Evolutionary conservation across 2,888 invertebrate genomes (phyloP).

Genomic region (Prostheceraeus crozeri): DNA sequence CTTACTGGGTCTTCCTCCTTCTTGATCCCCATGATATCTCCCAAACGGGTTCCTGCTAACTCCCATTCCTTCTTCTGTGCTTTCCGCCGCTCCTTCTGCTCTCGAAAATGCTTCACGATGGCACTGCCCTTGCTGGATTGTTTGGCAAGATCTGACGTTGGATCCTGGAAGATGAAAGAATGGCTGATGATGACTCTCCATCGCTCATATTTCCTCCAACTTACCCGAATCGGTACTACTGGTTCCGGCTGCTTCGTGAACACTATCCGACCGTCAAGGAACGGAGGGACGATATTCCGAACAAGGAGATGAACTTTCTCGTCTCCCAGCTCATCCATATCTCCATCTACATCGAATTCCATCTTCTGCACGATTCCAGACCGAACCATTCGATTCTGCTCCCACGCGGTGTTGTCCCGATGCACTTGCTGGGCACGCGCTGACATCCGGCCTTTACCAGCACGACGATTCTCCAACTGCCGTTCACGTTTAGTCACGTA

Average conservation of each 20-base stretch:
- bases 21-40: conserved; percentile 88
- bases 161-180: conserved; percentile 63
- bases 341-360: conserved; percentile 66
- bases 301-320: conserved; percentile 89
- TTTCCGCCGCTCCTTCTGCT: conserved; percentile 88
- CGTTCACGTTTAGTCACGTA: conserved; percentile 87
- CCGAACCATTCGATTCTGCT: conserved; percentile 90
- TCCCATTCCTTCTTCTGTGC: conserved; percentile 99
- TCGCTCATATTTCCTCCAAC: background rate
- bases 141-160: conserved; percentile 93
- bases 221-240: conserved; percentile 77
- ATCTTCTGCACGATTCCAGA: conserved; percentile 77
- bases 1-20: conserved; percentile 64
- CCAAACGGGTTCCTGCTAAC: conserved; percentile 84
- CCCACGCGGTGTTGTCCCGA: conserved; percentile 90
- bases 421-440: conserved; percentile 90
- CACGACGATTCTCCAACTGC: conserved; percentile 73
- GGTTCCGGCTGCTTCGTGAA: conserved; percentile 98
- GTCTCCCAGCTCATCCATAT: conserved; percentile 80
- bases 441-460: conserved; percentile 84
- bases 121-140: conserved; percentile 80
- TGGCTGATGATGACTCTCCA: background rate
- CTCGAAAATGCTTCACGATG: conserved; percentile 78
- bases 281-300: conserved; percentile 95
- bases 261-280: conserved; percentile 92